Evolutionary conservation across 2,797 vertebrate species (phyloP), one percentile per base, ranked within the genome.

Genomic region (Pipistrellus pygmaeus): DNA sequence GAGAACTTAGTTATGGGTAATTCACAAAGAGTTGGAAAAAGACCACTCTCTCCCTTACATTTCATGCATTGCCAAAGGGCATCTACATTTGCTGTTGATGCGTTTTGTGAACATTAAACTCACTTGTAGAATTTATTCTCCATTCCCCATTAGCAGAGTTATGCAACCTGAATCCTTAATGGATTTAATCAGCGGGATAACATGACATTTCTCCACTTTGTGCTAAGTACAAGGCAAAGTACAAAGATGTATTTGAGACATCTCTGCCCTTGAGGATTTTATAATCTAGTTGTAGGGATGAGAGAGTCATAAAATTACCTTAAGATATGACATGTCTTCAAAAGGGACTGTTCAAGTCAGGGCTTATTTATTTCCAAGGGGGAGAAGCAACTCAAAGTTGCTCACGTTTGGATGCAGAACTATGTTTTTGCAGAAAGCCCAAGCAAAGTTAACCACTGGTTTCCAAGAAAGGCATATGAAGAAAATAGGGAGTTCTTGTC

Each of bases 131-230:
- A 92, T 96, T 93, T 96, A 93, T 96, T 93, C 90, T 93, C 71
- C 75, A 92, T 85, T 97, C 25, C 75, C 88, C 91, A 93, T 93
- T 96, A 95, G 88, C 76, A 83, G 75, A 96, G 82, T 93, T 96
- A 96, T 84, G 82, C 95, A 97, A 96, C 93, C 91, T 95, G 95
- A 96, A 97, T 96, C 66, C 82, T 94, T 97, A 96, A 97, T 96
- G 90, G 91, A 85, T 53, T 95, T 97, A 94, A 93, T 96, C 96
- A 96, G 95, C 78, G 90, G 96, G 96, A 93, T 94, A 96, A 94
- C 90, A 85, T 92, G 96, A 93, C 90, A 95, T 97, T 95, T 96
- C 57, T 51, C 85, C 68, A 88, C 48, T 72, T 85, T 85, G 88
- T 55, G 69, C 62, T 91, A 93, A 96, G 82, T 85, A 91, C 64